Percentiles rank a stretch among this genome's conserved stretches.
phyloP scores from a whole-genome alignment of 2,888 invertebrate species.

The Cataglyphis cursor region DNA sequence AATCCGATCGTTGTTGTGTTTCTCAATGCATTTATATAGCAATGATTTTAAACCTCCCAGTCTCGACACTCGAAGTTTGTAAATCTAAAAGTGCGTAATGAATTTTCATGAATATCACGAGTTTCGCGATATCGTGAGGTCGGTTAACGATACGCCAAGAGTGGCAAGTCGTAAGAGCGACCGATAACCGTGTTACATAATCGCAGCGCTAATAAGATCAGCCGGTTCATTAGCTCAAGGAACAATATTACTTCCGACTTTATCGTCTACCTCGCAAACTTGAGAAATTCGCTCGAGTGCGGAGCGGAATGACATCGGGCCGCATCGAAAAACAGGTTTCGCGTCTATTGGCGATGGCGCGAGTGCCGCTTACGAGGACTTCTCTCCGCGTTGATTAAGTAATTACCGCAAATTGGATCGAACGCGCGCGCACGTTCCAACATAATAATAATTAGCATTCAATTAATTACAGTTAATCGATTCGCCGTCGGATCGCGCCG shows the following conservation, averaged over 20 bases:
- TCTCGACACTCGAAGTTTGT: not conserved
- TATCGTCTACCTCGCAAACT: constrained; percentile 60
- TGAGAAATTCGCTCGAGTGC: constrained; percentile 63
- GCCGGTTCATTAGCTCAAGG: constrained; percentile 63
- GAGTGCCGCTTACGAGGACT: constrained; percentile 48
- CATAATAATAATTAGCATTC: constrained; percentile 65
- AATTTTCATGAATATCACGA: not conserved
- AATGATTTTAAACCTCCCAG: not conserved
- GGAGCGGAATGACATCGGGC: constrained; percentile 51
- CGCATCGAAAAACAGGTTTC: constrained; percentile 71
- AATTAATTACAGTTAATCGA: constrained; percentile 67
- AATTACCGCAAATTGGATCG: constrained; percentile 73
- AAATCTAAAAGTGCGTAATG: not conserved
- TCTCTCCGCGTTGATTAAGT: constrained; percentile 69
- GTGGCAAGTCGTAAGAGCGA: not conserved
- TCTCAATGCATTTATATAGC: not conserved
- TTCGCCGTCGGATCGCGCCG: constrained; percentile 51
- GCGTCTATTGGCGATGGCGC: constrained; percentile 62
- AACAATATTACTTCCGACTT: constrained; percentile 58
- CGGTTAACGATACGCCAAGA: not conserved
- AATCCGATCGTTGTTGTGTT: not conserved
- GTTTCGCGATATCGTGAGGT: not conserved
- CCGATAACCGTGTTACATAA: not conserved
- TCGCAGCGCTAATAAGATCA: constrained; percentile 52
- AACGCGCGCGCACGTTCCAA: constrained; percentile 40